Conservation (phyloP, 1,140 invertebrate genomes). For the Neodiprion lecontei region DNA sequence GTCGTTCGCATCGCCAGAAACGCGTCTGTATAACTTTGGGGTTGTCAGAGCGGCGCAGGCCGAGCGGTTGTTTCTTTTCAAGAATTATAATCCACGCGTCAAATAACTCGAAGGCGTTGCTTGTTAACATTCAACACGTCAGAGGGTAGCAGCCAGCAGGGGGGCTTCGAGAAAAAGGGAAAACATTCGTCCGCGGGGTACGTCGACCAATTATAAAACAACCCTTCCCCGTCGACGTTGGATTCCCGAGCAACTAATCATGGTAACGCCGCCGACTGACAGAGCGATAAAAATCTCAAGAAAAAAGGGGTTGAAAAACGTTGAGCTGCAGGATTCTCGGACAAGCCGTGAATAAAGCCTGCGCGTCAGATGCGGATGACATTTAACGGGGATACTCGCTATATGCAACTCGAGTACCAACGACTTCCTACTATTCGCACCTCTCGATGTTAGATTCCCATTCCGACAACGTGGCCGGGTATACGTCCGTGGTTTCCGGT, state of each 20-base stretch:
- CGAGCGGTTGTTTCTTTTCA: constrained; percentile 16
- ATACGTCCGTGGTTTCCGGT: no score
- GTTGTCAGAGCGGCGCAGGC: constrained; percentile 10
- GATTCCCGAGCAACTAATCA: constrained; percentile 12
- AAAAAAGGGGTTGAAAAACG: constrained; percentile 16
- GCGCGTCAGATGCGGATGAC: no score
- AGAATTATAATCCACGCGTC: constrained; percentile 33
- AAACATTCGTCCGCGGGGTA: not conserved
- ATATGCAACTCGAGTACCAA: no score
- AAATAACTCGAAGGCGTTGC: constrained; percentile 35
- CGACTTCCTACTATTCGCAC: no score
- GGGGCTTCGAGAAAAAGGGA: constrained; percentile 6
- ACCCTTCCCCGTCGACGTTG: constrained; percentile 19
- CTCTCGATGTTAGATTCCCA: no score
- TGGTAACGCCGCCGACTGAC: constrained; percentile 3
- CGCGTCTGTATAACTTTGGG: not conserved
- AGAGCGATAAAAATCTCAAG: constrained; percentile 16
- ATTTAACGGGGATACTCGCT: no score
- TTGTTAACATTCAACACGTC: constrained; percentile 33
- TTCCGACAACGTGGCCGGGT: no score
- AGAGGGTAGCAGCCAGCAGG: constrained; percentile 28
- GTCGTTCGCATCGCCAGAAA: no score
- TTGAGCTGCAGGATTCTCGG: not conserved
- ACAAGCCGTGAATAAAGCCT: no score
- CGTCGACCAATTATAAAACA: constrained; percentile 26